Evolutionary conservation across 2,888 invertebrate genomes (phyloP), one percentile per base, ranked within the genome.

Genomic region (Epinotia ramella): DNA sequence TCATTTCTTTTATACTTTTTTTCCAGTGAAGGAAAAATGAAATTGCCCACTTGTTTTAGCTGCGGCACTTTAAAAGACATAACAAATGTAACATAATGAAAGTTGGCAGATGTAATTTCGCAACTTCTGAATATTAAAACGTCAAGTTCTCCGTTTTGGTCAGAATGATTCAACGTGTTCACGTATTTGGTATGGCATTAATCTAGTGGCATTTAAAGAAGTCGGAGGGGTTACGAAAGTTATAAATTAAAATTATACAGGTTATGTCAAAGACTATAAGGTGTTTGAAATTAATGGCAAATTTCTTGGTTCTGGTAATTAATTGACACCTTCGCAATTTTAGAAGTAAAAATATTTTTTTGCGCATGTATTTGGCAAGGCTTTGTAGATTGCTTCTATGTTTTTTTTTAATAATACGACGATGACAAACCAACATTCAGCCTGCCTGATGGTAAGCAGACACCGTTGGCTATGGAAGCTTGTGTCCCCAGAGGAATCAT

Each of bases 161-260:
- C 49, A 24, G 18, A 53, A 60, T 60, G 59, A 73, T 40, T 73
- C 60, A 73, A 67, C 13, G 0, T 12, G 16, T 5, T 7, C 11
- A 11, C 65, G 18, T 18, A 56, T 60, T 20, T 60, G 73, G 66
- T 16, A 13, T 20, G 66, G 66, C 49, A 73, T 73, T 66, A 60
- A 67, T 73, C 73, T 59, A 46, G 66, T 49, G 73, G 18, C 73
- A 60, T 49, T 73, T 66, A 67, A 66, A 73, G 57, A 49, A 73
- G 57, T 73, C 2, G 18, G 2, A 56, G 49, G 18, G 44, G 69
- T 69, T 69, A 46, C 59, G 46, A 69, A 57, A 69, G n/a, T 13
- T 40, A 56, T 53, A 53, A 53, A 49, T 64, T 18, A 64, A 46
- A 24, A 40, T 62, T 62, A 33, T 33, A 62, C 7, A n/a, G 16